Percentiles rank a stretch among this genome's conserved stretches.
phyloP scores from a whole-genome alignment of 2,797 vertebrate species.

The Stomatorhinus walkeri region DNA sequence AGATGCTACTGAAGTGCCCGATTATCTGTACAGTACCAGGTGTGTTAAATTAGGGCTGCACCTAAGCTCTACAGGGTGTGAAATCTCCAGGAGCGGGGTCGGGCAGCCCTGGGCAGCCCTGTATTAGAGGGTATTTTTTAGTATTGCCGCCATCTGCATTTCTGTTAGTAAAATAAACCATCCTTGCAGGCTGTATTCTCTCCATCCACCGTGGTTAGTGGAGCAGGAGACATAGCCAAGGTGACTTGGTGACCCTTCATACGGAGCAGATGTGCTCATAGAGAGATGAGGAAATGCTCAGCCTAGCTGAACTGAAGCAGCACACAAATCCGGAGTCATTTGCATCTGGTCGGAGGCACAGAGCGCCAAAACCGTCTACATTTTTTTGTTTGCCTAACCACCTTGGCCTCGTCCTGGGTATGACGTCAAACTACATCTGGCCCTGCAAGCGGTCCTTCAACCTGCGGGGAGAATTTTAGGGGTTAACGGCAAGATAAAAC shows the following conservation, averaged over 20 bases:
- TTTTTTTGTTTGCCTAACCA: neutral
- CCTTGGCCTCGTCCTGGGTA: neutral
- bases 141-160: neutral
- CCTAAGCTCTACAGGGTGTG: neutral
- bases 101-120: neutral
- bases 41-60: neutral
- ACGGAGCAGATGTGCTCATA: neutral
- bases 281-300: neutral
- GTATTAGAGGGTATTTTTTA: neutral
- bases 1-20: neutral
- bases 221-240: neutral
- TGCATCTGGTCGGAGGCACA: neutral
- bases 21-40: neutral
- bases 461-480: neutral
- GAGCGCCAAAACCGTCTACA: neutral
- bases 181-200: neutral
- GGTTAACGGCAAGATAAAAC: neutral
- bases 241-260: neutral
- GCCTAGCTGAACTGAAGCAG: neutral
- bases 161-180: neutral
- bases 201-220: neutral
- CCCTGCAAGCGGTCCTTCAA: neutral
- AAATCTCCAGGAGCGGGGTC: neutral
- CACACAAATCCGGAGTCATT: neutral
- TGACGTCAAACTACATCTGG: neutral